These are phyloP conservation scores for Poeciliopsis infans DNA, from an alignment of 2,797 vertebrate genomes.

Conservation along the genomic window DNA sequence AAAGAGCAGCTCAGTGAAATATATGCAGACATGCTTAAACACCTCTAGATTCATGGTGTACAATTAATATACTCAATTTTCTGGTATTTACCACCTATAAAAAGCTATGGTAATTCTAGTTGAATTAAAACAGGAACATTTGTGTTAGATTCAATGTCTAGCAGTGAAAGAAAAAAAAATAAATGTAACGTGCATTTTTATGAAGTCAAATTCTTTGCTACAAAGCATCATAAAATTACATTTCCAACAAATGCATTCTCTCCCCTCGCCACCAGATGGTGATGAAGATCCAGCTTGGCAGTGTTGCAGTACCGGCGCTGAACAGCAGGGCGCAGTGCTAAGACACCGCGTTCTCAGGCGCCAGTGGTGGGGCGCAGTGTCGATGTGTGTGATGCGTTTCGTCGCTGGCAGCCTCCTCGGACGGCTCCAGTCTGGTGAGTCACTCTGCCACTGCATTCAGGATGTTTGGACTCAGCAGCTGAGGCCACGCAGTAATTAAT, in stretches of 20 bases:
- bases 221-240: too few relatives aligned
- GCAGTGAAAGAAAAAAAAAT: too few relatives aligned
- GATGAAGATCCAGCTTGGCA: conserved; percentile 22
- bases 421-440: conserved; percentile 72
- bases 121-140: too few relatives aligned
- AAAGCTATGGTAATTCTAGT: too few relatives aligned
- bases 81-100: too few relatives aligned
- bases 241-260: background rate
- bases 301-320: accelerated
- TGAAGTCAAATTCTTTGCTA: background rate
- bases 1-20: too few relatives aligned
- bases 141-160: too few relatives aligned
- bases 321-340: conserved; percentile 64
- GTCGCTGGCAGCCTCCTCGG: conserved; percentile 63
- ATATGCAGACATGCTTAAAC: too few relatives aligned
- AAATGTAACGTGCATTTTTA: background rate
- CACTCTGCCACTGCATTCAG: conserved; percentile 64
- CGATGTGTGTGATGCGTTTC: conserved; percentile 57
- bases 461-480: conserved; percentile 53
- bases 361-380: conserved; percentile 31
- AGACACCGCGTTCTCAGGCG: background rate
- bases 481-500: conserved; percentile 64
- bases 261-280: conserved; percentile 44
- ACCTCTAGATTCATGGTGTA: too few relatives aligned
- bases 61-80: background rate